phyloP scores from a whole-genome alignment of 2,113 vertebrate species.

The Pelobates fuscus region DNA sequence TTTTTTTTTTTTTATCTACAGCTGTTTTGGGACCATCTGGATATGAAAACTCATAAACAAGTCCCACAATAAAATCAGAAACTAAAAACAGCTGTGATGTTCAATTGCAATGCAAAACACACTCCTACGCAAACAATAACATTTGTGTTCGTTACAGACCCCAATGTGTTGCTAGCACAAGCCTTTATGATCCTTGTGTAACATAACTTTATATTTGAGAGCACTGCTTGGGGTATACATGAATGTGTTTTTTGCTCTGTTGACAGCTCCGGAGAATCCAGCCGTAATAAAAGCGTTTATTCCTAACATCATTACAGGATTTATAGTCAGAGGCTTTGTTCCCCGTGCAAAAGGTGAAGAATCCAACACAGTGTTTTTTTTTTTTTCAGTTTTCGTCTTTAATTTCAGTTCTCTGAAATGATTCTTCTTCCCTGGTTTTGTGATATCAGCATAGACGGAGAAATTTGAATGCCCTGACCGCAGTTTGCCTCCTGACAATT shows the following conservation, averaged over 20 bases:
- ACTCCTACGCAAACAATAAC: conserved; percentile 7
- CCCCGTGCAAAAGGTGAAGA: no score
- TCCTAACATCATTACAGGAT: not conserved
- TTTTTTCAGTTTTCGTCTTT: no score
- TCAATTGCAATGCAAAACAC: not conserved
- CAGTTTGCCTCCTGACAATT: no score
- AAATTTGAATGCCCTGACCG: no score
- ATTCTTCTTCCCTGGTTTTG: no score
- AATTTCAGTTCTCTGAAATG: no score
- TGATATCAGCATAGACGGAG: no score
- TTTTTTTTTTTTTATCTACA: not conserved
- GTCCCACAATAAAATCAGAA: conserved; percentile 10
- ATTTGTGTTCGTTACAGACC: not conserved
- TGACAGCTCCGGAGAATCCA: not conserved
- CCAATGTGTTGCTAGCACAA: no score
- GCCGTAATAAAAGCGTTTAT: not conserved
- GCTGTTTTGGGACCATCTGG: not conserved
- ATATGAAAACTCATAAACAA: not conserved
- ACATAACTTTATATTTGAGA: not conserved
- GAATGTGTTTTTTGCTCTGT: not conserved
- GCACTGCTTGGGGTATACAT: not conserved
- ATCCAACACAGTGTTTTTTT: no score
- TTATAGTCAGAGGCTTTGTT: not conserved
- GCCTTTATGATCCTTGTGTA: not conserved
- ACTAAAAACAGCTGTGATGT: conserved; percentile 1